Evolutionary conservation across 2,113 vertebrate genomes (phyloP).

Genomic region (Cyprinodon variegatus): DNA sequence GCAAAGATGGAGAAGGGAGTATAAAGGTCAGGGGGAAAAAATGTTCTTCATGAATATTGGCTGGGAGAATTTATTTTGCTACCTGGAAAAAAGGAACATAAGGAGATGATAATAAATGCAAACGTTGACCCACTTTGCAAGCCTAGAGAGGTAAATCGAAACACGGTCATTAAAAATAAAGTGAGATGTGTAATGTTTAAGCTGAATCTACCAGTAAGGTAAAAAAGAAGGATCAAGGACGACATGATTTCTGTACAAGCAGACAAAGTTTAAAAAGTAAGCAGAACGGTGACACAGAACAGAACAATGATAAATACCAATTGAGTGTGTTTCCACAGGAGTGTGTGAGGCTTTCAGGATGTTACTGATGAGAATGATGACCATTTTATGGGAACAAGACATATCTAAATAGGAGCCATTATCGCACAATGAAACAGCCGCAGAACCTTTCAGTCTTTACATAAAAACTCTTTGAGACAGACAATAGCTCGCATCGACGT

Average conservation of each 20-base stretch:
- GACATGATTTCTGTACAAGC: slow-evolving; percentile 20
- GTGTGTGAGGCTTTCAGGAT: slow-evolving; percentile 23
- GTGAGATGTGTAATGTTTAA: slow-evolving; percentile 5
- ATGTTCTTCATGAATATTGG: slow-evolving; percentile 14
- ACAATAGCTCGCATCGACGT: neutral
- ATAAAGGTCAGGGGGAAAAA: slow-evolving; percentile 15
- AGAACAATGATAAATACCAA: slow-evolving; percentile 1
- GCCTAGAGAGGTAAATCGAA: slow-evolving; percentile 29
- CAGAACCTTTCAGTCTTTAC: slow-evolving; percentile 37
- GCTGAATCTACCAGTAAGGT: slow-evolving; percentile 1
- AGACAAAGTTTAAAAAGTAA: slow-evolving; percentile 9
- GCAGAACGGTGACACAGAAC: neutral
- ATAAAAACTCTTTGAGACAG: slow-evolving; percentile 25
- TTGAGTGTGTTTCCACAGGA: neutral
- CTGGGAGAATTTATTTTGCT: slow-evolving; percentile 5
- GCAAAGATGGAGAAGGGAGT: slow-evolving; percentile 5
- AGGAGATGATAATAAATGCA: slow-evolving; percentile 53
- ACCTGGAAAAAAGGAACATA: slow-evolving; percentile 24
- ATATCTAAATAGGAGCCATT: slow-evolving; percentile 40
- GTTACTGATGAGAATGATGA: slow-evolving; percentile 45
- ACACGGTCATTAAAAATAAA: slow-evolving; percentile 29
- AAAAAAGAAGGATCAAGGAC: slow-evolving; percentile 23
- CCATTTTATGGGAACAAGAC: slow-evolving; percentile 39
- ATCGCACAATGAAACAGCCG: slow-evolving; percentile 28
- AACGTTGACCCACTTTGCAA: slow-evolving; percentile 56